Percentiles rank a stretch among this genome's conserved stretches.
Evolutionary conservation across 2,113 vertebrate species (phyloP).

Genomic region (Melanostigma gelatinosum): DNA sequence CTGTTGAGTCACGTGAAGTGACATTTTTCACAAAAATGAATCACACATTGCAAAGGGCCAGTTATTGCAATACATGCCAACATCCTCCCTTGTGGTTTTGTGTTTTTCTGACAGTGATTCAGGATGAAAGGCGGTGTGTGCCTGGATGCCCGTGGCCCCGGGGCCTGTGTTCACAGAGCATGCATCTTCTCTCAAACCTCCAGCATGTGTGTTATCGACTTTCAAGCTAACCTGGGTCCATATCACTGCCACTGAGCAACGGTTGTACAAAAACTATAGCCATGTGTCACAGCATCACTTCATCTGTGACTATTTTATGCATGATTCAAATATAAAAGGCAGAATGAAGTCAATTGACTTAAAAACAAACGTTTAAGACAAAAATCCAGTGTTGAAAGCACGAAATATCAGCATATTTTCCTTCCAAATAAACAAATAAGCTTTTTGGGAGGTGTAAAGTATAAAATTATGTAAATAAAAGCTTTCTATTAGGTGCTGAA

Average conservation of each 20-base stretch:
- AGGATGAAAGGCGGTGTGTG: constrained; percentile 55
- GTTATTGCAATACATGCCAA: constrained; percentile 37
- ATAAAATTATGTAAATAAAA: constrained; percentile 38
- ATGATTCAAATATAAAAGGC: neutral
- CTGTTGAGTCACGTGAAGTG: constrained; percentile 46
- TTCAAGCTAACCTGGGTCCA: constrained; percentile 35
- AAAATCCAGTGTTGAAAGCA: neutral
- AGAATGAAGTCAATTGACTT: neutral
- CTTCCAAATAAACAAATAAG: constrained; percentile 25
- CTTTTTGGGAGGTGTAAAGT: constrained; percentile 18
- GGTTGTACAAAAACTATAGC: neutral
- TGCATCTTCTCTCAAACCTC: constrained; percentile 33
- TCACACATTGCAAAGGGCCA: constrained; percentile 44
- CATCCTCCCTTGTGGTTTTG: constrained; percentile 39
- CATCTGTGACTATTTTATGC: neutral
- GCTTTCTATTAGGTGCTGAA: constrained; percentile 23
- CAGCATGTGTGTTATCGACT: constrained; percentile 48
- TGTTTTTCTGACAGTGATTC: constrained; percentile 59
- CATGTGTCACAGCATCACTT: neutral
- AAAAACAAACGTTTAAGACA: neutral
- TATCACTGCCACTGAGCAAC: constrained; percentile 18
- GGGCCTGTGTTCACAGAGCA: constrained; percentile 43
- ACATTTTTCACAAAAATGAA: constrained; percentile 57
- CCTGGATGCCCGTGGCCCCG: constrained; percentile 10
- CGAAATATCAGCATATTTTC: constrained; percentile 16